These are phyloP conservation scores for Equus przewalskii DNA, from an alignment of 2,113 vertebrate species.

Conservation along the genomic window DNA sequence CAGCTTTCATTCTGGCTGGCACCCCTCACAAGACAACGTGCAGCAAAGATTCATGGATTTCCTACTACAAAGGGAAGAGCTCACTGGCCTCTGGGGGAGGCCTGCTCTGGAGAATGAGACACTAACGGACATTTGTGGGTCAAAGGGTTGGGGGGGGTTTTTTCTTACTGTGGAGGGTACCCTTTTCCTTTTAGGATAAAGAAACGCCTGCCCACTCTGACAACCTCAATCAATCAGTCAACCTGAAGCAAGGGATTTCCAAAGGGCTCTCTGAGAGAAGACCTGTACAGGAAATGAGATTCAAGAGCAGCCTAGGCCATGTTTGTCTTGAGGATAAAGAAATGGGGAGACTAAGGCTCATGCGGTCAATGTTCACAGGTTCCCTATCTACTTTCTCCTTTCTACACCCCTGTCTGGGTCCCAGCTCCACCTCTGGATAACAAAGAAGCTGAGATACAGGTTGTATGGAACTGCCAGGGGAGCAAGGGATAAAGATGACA, in stretches of 20 bases:
- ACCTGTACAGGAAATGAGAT: background rate
- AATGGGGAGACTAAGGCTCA: background rate
- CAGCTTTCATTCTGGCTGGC: background rate
- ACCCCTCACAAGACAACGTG: background rate
- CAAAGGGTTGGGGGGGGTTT: background rate
- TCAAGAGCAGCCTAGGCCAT: background rate
- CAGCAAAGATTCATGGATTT: background rate
- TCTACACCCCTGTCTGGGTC: background rate
- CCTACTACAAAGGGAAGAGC: background rate
- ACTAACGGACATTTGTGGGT: background rate
- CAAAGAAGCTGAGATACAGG: background rate
- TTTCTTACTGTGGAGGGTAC: background rate
- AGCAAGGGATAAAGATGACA: background rate
- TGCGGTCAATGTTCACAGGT: background rate
- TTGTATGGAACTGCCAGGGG: background rate
- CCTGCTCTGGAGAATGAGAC: background rate
- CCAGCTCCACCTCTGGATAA: background rate
- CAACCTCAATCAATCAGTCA: background rate
- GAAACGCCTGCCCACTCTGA: background rate
- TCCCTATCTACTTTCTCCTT: background rate
- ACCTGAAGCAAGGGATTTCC: background rate
- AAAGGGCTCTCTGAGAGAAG: background rate
- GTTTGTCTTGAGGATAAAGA: background rate
- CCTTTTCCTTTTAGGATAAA: background rate
- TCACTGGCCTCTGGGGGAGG: background rate